A percentile compares a stretch with the other conserved stretches of the same genome.
These are phyloP conservation scores for Centruroides vittatus DNA, from an alignment of 1,140 invertebrate species.

Conservation along the genomic window DNA sequence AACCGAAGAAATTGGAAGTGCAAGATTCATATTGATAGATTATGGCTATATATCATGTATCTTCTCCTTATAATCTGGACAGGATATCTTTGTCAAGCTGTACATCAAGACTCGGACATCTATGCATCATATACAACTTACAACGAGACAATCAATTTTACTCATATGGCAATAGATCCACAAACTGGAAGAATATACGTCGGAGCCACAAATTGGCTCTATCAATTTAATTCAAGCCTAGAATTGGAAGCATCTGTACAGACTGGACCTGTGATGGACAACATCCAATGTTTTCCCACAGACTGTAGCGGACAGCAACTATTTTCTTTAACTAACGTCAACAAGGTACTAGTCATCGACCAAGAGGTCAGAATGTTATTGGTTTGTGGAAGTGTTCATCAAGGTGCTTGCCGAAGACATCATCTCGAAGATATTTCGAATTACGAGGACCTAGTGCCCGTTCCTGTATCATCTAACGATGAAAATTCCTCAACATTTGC, in stretches of 20 bases:
- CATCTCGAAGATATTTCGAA: slow-evolving; percentile 63
- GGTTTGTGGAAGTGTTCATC: slow-evolving; percentile 69
- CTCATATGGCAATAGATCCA: slow-evolving; percentile 46
- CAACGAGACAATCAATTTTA: slow-evolving; percentile 30
- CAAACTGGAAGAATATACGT: slow-evolving; percentile 48
- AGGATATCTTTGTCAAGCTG: too few relatives aligned
- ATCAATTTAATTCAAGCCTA: slow-evolving; percentile 61
- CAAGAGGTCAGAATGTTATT: slow-evolving; percentile 62
- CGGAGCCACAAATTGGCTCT: slow-evolving; percentile 66
- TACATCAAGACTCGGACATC: too few relatives aligned
- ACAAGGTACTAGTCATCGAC: slow-evolving; percentile 83
- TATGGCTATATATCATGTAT: too few relatives aligned
- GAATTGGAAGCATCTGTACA: slow-evolving; percentile 46
- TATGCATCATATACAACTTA: too few relatives aligned
- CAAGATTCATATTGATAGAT: too few relatives aligned
- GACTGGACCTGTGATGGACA: slow-evolving; percentile 65
- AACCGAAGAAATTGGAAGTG: too few relatives aligned
- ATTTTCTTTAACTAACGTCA: slow-evolving; percentile 64
- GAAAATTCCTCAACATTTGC: slow-evolving; percentile 79
- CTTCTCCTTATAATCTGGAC: too few relatives aligned
- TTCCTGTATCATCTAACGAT: slow-evolving; percentile 79
- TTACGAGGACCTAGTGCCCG: slow-evolving; percentile 53
- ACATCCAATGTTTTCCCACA: slow-evolving; percentile 68
- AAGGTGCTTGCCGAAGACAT: slow-evolving; percentile 78
- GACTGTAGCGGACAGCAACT: slow-evolving; percentile 47